These are phyloP conservation scores for Sebastes flavidus DNA, from an alignment of 2,797 vertebrate species.

Conservation along the genomic window DNA sequence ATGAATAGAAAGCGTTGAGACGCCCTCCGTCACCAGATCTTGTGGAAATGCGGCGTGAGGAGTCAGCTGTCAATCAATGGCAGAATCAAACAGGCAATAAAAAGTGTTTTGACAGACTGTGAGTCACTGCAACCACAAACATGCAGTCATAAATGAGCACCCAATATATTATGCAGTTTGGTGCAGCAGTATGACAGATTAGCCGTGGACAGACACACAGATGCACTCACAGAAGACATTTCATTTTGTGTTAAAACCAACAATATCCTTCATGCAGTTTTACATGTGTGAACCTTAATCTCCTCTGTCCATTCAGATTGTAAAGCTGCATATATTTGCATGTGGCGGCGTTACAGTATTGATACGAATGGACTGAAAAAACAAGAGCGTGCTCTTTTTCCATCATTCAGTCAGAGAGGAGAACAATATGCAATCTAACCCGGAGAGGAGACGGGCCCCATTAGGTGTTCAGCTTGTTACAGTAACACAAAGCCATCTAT, in stretches of 20 bases:
- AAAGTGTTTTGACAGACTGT: too few species aligned
- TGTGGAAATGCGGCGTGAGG: too few species aligned
- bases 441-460: slow-evolving; percentile 4
- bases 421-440: neutral
- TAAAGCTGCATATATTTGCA: neutral
- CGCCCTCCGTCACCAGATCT: too few species aligned
- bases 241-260: neutral
- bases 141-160: neutral
- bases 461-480: slow-evolving; percentile 22
- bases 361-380: neutral
- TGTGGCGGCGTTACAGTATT: neutral
- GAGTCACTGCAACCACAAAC: too few species aligned
- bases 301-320: neutral
- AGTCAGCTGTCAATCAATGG: too few species aligned
- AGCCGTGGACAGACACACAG: neutral
- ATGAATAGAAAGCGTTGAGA: too few species aligned
- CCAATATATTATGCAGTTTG: neutral
- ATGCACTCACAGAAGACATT: neutral
- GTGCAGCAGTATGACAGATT: neutral
- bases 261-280: neutral
- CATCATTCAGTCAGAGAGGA: neutral
- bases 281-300: neutral
- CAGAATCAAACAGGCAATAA: too few species aligned
- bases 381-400: neutral
- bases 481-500: slow-evolving; percentile 57